Base-by-base conservation (phyloP, 2,888 invertebrate genomes). In the Metalampra italica region DNA sequence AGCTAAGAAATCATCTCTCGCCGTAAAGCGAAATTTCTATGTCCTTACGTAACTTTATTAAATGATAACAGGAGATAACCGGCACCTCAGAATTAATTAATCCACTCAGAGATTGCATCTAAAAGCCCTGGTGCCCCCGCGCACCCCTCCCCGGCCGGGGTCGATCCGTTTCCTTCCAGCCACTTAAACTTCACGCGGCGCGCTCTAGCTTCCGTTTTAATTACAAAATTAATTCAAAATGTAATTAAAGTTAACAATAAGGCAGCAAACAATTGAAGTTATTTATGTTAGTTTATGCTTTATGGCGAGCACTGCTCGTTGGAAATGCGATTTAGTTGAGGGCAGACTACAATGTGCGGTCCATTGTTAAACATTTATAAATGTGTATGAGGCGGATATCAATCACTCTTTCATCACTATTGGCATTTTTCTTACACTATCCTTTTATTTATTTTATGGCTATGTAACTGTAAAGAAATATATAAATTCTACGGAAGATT, bases 171-270 rank as follows among this genome's bases (percentile, higher is more conserved):
- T 22, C 86, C 87, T n/a, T 88, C 86, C 87, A 88, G 87, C 89
- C 88, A 88, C 89, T 89, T 88, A 84, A 89, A 89, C 88, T 89
- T 88, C 87, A 88, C 88, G 86, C 89, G 88, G 81, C 81, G 82
- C 86, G 84, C 88, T 87, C 87, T 85, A 88, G 90, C 90, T 90
- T 90, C 90, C 89, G 90, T 90, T 90, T 90, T 90, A 90, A 90
- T 90, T 90, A 90, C 89, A 87, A 90, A 90, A 90, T 90, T 90
- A 90, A 90, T 90, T 90, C 90, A 90, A 90, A 90, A 90, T 89
- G 90, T 90, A 90, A 90, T 90, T 90, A 90, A 90, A 90, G 87
- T 90, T 90, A 89, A 90, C 90, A 90, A 90, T 90, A 89, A 90
- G 88, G 86, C 87, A 80, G 87, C 89, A 84, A 90, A 90, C 90